Evolutionary conservation across 1,140 invertebrate species (phyloP).

Genomic region (Cydia strobilella): DNA sequence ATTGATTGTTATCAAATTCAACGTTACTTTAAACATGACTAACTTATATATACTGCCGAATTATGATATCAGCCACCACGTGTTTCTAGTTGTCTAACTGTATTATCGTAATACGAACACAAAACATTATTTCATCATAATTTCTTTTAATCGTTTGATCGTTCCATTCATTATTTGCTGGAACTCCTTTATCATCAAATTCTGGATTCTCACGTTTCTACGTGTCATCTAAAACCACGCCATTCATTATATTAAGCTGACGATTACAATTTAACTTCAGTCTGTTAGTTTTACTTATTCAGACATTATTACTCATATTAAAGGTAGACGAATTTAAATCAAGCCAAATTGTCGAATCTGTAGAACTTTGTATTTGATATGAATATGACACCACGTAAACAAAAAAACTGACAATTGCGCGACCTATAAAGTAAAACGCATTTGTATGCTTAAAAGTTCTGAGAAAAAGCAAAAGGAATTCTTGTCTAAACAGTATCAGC

Average conservation of each 20-base stretch:
- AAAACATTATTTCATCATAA: constrained; percentile 8
- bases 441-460: too few species aligned
- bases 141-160: background rate
- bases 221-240: background rate
- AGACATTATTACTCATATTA: background rate
- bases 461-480: too few species aligned
- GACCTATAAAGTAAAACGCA: too few species aligned
- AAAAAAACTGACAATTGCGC: too few species aligned
- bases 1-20: too few species aligned
- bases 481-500: too few species aligned
- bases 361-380: too few species aligned
- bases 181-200: background rate
- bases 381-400: too few species aligned
- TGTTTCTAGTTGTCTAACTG: background rate
- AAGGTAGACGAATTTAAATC: too few species aligned
- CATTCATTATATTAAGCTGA: background rate
- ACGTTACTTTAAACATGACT: too few species aligned
- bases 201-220: background rate
- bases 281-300: background rate
- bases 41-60: too few species aligned
- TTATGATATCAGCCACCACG: background rate
- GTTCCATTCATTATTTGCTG: constrained; percentile 2
- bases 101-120: constrained; percentile 1
- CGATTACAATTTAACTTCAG: background rate
- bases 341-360: too few species aligned